Conservation (phyloP, 2,888 invertebrate genomes). For the Apamea anceps region DNA sequence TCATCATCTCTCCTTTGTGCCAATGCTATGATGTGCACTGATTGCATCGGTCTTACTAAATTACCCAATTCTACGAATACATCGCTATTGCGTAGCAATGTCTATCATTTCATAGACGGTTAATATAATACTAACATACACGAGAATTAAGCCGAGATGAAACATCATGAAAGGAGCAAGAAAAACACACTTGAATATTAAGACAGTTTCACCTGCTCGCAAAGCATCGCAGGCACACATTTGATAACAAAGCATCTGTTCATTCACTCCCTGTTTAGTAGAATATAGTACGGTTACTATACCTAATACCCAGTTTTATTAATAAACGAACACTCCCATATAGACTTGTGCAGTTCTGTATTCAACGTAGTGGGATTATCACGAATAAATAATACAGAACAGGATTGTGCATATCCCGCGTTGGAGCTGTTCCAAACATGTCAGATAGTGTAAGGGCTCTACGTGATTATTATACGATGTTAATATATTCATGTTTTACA, state of each 20-base stretch:
- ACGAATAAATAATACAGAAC: slow-evolving; percentile 54
- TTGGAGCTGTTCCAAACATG: slow-evolving; percentile 64
- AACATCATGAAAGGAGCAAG: neutral
- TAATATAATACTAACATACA: neutral
- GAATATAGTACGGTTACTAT: neutral
- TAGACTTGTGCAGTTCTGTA: slow-evolving; percentile 43
- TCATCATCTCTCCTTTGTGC: neutral
- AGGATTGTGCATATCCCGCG: slow-evolving; percentile 47
- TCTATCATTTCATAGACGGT: neutral
- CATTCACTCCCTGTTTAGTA: slow-evolving; percentile 23
- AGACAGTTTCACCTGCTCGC: neutral
- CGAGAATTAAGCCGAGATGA: neutral
- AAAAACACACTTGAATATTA: neutral
- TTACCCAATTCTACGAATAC: neutral
- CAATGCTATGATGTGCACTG: neutral
- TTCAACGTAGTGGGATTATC: slow-evolving; percentile 49
- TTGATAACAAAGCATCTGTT: slow-evolving; percentile 11
- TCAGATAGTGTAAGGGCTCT: slow-evolving; percentile 58
- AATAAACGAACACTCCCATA: slow-evolving; percentile 50
- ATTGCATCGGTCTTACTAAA: slow-evolving; percentile 13
- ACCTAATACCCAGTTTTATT: slow-evolving; percentile 39
- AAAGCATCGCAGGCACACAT: neutral
- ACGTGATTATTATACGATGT: slow-evolving; percentile 54
- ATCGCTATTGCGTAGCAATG: neutral
- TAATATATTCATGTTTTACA: slow-evolving; percentile 43